phyloP scores from a whole-genome alignment of 2,797 vertebrate species.

The Ispidina picta region DNA sequence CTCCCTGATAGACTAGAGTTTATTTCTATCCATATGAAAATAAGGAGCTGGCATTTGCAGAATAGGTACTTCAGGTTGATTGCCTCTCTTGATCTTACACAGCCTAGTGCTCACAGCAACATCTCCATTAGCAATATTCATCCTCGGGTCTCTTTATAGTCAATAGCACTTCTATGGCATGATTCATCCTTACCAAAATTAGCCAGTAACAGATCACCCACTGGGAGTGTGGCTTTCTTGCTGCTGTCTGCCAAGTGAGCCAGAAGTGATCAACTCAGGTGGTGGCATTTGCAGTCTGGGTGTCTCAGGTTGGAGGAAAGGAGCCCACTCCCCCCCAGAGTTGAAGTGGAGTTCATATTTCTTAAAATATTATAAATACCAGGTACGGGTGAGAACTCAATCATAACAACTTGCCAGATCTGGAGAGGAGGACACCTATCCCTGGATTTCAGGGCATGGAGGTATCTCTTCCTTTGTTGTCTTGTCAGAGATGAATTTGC shows the following conservation, averaged over 20 bases:
- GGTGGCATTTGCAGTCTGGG: not conserved
- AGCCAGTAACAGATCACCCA: accelerated
- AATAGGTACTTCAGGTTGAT: not conserved
- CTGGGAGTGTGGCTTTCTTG: not conserved
- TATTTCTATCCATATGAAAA: not conserved
- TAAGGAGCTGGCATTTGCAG: not conserved
- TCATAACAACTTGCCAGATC: accelerated
- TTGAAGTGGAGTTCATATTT: not conserved
- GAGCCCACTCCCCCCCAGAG: accelerated
- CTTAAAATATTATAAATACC: not conserved
- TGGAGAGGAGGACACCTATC: not conserved
- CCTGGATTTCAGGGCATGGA: not conserved
- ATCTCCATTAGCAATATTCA: not conserved
- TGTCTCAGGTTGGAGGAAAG: not conserved
- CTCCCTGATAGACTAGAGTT: not conserved
- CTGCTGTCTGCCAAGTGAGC: not conserved
- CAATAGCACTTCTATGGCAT: not conserved
- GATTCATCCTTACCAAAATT: not conserved
- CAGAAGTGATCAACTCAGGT: not conserved
- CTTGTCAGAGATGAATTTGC: not conserved
- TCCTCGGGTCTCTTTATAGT: not conserved
- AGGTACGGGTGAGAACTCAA: not conserved
- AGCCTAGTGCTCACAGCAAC: not conserved
- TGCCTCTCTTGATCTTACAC: not conserved
- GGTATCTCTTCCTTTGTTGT: not conserved